These are phyloP conservation scores for Leptopilina drosophilae DNA, from an alignment of 2,888 invertebrate genomes.

Conservation along the genomic window DNA sequence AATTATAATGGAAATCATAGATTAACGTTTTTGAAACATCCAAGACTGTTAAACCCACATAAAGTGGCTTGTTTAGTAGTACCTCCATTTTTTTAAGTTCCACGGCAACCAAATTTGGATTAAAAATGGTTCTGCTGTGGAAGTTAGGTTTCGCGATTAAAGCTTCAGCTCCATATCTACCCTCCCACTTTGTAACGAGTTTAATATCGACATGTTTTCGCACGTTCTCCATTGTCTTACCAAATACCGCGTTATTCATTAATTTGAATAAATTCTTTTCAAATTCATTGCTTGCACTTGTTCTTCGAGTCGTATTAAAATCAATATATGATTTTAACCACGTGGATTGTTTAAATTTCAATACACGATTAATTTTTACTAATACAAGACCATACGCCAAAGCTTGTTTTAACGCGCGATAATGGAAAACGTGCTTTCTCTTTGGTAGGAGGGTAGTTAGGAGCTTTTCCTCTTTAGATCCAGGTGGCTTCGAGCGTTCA, in stretches of 20 bases:
- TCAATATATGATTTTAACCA: too few species aligned
- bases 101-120: constrained; percentile 50
- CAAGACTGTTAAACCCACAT: constrained; percentile 63
- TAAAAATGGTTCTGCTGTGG: constrained; percentile 33
- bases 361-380: too few species aligned
- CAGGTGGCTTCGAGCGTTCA: constrained; percentile 56
- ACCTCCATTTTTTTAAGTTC: constrained; percentile 57
- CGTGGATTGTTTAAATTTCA: too few species aligned
- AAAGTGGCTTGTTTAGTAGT: constrained; percentile 64
- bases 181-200: constrained; percentile 49
- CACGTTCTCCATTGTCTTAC: too few species aligned
- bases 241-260: too few species aligned
- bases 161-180: constrained; percentile 59
- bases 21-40: constrained; percentile 66
- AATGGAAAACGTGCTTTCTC: constrained; percentile 30
- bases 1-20: constrained; percentile 66
- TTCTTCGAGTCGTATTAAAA: too few species aligned
- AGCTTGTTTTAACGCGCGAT: constrained; percentile 64
- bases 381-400: constrained; percentile 10
- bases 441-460: constrained; percentile 61
- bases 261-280: too few species aligned
- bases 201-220: too few species aligned
- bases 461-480: constrained; percentile 56
- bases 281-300: too few species aligned
- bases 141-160: constrained; percentile 65